phyloP scores from a whole-genome alignment of 2,888 invertebrate genomes.

The Molorchus minor region DNA sequence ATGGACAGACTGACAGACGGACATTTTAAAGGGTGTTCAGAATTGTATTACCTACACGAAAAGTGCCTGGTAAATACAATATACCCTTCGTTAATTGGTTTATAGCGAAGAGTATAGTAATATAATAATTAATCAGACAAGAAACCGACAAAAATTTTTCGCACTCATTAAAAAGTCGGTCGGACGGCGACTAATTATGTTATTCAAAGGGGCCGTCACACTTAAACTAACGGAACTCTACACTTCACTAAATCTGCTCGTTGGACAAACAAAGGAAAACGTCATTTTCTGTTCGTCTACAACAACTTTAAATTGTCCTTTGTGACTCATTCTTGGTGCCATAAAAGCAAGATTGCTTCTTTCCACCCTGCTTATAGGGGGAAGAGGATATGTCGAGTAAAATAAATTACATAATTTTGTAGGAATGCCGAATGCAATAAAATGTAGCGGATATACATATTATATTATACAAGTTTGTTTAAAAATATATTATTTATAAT shows the following conservation, averaged over 20 bases:
- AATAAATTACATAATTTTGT: constrained; percentile 8
- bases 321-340: constrained; percentile 13
- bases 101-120: too few relatives aligned
- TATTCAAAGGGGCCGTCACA: neutral
- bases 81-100: too few relatives aligned
- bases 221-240: constrained; percentile 19
- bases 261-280: constrained; percentile 20
- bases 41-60: too few relatives aligned
- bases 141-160: constrained; percentile 1
- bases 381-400: neutral
- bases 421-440: too few relatives aligned
- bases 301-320: constrained; percentile 23
- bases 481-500: too few relatives aligned
- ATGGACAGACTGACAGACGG: too few relatives aligned
- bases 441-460: too few relatives aligned
- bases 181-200: constrained; percentile 16
- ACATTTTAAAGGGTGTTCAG: too few relatives aligned
- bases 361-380: constrained; percentile 7
- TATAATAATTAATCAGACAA: too few relatives aligned
- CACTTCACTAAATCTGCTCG: constrained; percentile 21
- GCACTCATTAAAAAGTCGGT: constrained; percentile 5
- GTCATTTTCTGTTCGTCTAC: constrained; percentile 23
- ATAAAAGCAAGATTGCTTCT: constrained; percentile 2
- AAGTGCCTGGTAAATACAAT: too few relatives aligned
- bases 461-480: too few relatives aligned